phyloP scores from a whole-genome alignment of 1,140 invertebrate species.

The Monomorium pharaonis region DNA sequence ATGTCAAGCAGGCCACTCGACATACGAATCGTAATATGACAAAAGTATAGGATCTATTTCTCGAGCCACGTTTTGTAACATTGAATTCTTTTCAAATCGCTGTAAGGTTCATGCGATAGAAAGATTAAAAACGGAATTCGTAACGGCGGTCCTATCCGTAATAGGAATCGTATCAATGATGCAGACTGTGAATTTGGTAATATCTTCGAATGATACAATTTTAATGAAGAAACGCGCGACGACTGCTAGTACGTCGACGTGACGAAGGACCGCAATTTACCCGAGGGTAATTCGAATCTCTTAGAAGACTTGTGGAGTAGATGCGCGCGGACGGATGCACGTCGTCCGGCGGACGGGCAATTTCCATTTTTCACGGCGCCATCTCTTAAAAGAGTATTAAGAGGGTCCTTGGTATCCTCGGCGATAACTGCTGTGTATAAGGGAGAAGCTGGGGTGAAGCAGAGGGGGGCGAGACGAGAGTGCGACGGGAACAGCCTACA shows the following conservation, averaged over 20 bases:
- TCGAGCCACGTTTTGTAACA: background rate
- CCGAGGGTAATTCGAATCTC: slow-evolving; percentile 33
- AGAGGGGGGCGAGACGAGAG: background rate
- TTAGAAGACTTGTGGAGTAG: background rate
- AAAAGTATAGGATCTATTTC: background rate
- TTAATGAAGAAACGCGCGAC: slow-evolving; percentile 31
- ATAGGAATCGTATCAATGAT: background rate
- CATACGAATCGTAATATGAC: slow-evolving; percentile 9
- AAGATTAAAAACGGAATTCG: background rate
- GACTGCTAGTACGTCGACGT: background rate
- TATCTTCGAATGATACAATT: background rate
- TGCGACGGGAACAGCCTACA: slow-evolving; percentile 47
- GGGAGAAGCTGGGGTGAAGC: background rate
- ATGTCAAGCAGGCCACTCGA: slow-evolving; percentile 5
- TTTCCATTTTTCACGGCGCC: slow-evolving; percentile 60
- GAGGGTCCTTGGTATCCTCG: slow-evolving; percentile 18
- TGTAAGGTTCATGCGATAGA: background rate
- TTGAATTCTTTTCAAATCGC: background rate
- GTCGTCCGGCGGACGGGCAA: slow-evolving; percentile 45
- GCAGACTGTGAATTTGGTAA: background rate
- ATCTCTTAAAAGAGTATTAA: slow-evolving; percentile 61
- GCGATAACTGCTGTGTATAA: slow-evolving; percentile 42
- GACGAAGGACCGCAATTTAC: slow-evolving; percentile 39
- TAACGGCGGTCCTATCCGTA: background rate
- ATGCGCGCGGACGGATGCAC: slow-evolving; percentile 24